Percentiles rank a stretch among this genome's conserved stretches.
These are phyloP conservation scores for Fukomys damarensis DNA, from an alignment of 2,113 vertebrate species.

Conservation along the genomic window DNA sequence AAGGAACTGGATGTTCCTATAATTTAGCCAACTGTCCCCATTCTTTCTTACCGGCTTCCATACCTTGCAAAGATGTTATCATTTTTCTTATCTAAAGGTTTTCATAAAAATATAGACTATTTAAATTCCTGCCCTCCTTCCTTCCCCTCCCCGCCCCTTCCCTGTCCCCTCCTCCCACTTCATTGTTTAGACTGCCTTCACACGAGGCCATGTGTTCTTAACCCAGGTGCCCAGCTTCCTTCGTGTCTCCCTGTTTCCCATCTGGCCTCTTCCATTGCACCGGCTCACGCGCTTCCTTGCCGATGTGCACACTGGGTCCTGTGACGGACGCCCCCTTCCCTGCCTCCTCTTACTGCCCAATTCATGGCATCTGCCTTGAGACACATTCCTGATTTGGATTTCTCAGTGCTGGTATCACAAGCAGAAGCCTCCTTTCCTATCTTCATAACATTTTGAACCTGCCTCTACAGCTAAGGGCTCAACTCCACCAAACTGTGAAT, in stretches of 20 bases:
- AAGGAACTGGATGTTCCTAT: background rate
- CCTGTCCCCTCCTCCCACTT: background rate
- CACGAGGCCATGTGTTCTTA: background rate
- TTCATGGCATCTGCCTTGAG: background rate
- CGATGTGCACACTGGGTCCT: background rate
- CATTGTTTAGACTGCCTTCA: background rate
- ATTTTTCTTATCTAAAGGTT: background rate
- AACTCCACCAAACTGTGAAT: background rate
- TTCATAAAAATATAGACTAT: constrained; percentile 41
- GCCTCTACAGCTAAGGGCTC: background rate
- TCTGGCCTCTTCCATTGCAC: background rate
- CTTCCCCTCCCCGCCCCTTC: background rate
- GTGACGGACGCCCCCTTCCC: too few relatives aligned
- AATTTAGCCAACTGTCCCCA: background rate
- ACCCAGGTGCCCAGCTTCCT: background rate
- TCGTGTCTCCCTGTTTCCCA: background rate
- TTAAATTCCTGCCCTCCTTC: background rate
- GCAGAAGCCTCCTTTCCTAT: background rate
- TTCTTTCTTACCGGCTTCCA: background rate
- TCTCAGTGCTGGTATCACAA: background rate
- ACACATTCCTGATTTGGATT: background rate
- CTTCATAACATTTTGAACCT: background rate
- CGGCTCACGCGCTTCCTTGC: background rate
- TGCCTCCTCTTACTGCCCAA: background rate
- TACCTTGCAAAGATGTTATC: background rate